Evolutionary conservation across 64 coral and sea anemone genomes (phyloP).

Genomic region (Dendrophyllia cribrosa): DNA sequence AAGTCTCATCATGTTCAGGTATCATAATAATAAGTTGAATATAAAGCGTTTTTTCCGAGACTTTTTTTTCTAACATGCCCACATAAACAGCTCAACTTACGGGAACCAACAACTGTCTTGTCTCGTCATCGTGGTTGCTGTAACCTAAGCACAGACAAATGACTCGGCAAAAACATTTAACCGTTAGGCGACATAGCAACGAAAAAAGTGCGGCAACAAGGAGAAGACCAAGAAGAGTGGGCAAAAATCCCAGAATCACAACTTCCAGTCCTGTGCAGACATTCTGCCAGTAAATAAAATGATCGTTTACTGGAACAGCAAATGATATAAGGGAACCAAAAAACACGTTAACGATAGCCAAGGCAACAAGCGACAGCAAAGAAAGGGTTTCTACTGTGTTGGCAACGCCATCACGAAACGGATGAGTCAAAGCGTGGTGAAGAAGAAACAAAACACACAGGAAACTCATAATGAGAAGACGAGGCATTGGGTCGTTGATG

Average conservation of each 20-base stretch:
- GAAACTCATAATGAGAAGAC: constrained; percentile 46
- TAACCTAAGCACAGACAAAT: neutral
- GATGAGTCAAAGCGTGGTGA: constrained; percentile 61
- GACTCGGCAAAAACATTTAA: neutral
- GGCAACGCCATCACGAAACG: constrained; percentile 59
- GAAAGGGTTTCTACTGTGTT: constrained; percentile 70
- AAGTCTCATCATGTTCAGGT: too few relatives aligned
- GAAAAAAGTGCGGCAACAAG: constrained; percentile 4
- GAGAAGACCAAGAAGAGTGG: constrained; percentile 35
- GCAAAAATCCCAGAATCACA: constrained; percentile 44
- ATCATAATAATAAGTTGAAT: too few relatives aligned
- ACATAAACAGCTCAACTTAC: too few relatives aligned
- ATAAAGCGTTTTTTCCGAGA: too few relatives aligned
- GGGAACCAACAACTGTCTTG: constrained; percentile 24
- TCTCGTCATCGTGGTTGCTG: neutral
- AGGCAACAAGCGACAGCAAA: constrained; percentile 50
- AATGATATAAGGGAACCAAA: constrained; percentile 34
- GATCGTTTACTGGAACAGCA: constrained; percentile 29
- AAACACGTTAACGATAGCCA: constrained; percentile 58
- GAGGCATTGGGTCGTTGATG: constrained; percentile 54
- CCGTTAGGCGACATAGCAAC: neutral
- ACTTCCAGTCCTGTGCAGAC: constrained; percentile 34
- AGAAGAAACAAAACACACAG: constrained; percentile 65
- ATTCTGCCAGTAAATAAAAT: neutral
- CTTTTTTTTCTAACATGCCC: too few relatives aligned